Evolutionary conservation across 35 echinoderm and acorn worm species (phyloP), one percentile per base, ranked within the genome.

Genomic region (Acanthaster planci): DNA sequence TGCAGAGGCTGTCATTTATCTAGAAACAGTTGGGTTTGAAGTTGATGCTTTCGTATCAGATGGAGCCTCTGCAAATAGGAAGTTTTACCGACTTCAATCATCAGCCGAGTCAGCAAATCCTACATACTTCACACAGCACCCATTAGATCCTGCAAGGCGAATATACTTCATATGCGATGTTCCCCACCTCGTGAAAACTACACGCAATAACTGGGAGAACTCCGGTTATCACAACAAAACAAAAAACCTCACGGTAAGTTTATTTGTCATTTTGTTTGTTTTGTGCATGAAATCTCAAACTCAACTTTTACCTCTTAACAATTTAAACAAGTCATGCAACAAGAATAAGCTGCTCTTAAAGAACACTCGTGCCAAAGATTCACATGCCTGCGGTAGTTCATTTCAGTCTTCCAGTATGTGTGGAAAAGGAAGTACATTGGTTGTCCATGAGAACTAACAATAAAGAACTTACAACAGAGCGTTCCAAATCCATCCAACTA

Each of bases 101-200:
- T n/a, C 22, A 6, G 40, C 10, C 40, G 9, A 8, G 55, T 5
- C 50, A 5, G 30, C 80, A 9, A 54, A 47, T 8, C 23, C 50
- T 5, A 26, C 39, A 75, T 75, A 75, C 26, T 64, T 22, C 40
- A 85, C 60, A 8, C 38, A 34, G 0, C 7, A 85, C 75, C 57
- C 83, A 75, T n/a, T 39, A 8, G 59, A 44, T 38, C 35, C 38
- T 39, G 0, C 59, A 3, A 67, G 59, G 30, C 16, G 23, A n/a
- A 78, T 93, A 8, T 88, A 67, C 38, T 93, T 93, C 39, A 77
- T 93, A n/a, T 93, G 85, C 34, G 85, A 92, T 38, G 84, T 87
- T 1, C 90, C 90, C 5, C 90, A 92, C 54, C 79, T 92, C 0
- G 18, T 92, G 0, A 87, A 92, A 31, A 92, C 90, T 8, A 77